Evolutionary conservation across 2,888 invertebrate species (phyloP).

Genomic region (Xestia xanthographa): DNA sequence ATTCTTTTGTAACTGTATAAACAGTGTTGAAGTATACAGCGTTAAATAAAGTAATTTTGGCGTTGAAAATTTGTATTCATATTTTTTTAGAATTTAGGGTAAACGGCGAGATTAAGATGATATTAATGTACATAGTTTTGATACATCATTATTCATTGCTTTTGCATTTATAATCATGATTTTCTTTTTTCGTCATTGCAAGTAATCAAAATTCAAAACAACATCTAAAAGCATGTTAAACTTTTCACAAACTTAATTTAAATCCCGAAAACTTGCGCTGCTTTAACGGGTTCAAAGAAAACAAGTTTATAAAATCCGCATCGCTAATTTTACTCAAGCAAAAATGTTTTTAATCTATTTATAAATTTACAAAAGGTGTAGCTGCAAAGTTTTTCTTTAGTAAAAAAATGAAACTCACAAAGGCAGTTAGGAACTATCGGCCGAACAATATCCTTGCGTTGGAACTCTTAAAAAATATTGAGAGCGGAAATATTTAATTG

Average conservation of each 20-base stretch:
- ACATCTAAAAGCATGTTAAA: constrained; percentile 24
- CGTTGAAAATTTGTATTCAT: too few species aligned
- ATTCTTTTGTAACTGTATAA: constrained; percentile 22
- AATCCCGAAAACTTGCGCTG: constrained; percentile 29
- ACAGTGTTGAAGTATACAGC: neutral
- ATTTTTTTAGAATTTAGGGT: neutral
- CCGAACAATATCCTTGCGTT: constrained; percentile 64
- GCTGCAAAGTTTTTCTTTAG: constrained; percentile 23
- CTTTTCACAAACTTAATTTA: constrained; percentile 40
- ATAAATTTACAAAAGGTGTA: constrained; percentile 47
- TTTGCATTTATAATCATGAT: neutral
- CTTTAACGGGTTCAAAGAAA: constrained; percentile 31
- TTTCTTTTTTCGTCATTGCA: neutral
- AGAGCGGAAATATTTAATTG: constrained; percentile 85
- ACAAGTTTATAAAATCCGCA: constrained; percentile 37
- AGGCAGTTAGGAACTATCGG: constrained; percentile 60
- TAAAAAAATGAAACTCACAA: constrained; percentile 42
- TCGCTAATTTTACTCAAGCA: constrained; percentile 42
- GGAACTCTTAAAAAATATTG: constrained; percentile 73
- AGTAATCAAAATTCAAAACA: constrained; percentile 37
- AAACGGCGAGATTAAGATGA: neutral
- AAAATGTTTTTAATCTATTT: constrained; percentile 42
- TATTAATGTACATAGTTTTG: neutral
- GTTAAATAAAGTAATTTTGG: constrained; percentile 2
- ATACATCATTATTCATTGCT: neutral